These are phyloP conservation scores for Phyllostomus hastatus DNA, from an alignment of 2,113 vertebrate genomes.

Conservation along the genomic window DNA sequence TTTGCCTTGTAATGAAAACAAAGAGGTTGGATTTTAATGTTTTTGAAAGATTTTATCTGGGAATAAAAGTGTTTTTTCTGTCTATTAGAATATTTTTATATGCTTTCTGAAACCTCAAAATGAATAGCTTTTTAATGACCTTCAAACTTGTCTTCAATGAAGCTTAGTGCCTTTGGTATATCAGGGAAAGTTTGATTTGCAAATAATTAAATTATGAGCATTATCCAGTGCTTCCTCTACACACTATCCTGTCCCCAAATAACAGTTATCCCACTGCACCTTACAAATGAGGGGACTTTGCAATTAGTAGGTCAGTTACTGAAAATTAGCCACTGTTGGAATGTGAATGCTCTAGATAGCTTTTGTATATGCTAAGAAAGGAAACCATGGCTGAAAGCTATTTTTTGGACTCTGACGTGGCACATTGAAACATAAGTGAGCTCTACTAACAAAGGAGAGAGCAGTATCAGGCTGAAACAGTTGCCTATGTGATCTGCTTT, in stretches of 20 bases:
- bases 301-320: slow-evolving; percentile 29
- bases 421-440: neutral
- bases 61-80: slow-evolving; percentile 43
- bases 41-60: slow-evolving; percentile 45
- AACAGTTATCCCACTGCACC: neutral
- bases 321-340: slow-evolving; percentile 21
- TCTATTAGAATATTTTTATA: neutral
- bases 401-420: neutral
- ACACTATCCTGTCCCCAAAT: neutral
- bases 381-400: neutral
- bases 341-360: neutral
- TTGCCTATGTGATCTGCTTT: neutral
- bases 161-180: neutral
- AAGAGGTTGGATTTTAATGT: slow-evolving; percentile 38
- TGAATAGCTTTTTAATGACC: slow-evolving; percentile 52
- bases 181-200: slow-evolving; percentile 52
- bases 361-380: neutral
- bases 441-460: neutral
- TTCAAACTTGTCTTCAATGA: slow-evolving; percentile 46
- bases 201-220: slow-evolving; percentile 60
- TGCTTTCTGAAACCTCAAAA: slow-evolving; percentile 41
- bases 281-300: slow-evolving; percentile 4
- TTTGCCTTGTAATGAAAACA: slow-evolving; percentile 50
- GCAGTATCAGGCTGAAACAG: neutral
- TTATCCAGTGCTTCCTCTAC: neutral